These are phyloP conservation scores for Noctuana brunneofusca DNA, from an alignment of 2,888 invertebrate species.

Conservation along the genomic window DNA sequence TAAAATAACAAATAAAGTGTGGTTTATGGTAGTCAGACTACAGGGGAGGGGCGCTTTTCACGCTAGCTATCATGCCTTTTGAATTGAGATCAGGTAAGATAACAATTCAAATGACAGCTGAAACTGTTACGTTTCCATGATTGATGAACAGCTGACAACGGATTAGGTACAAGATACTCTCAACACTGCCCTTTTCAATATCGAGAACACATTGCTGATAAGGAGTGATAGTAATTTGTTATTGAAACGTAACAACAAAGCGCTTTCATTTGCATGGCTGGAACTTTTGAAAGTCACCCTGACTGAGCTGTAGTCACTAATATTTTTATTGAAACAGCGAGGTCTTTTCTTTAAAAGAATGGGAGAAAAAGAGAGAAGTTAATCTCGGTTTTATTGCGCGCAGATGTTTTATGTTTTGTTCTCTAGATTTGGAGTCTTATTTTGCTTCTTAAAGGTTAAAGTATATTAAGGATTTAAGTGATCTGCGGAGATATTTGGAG, in stretches of 20 bases:
- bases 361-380: constrained; percentile 11
- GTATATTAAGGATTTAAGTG: neutral
- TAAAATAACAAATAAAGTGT: constrained; percentile 43
- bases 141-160: neutral
- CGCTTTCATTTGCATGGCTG: constrained; percentile 13
- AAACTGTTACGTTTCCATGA: constrained; percentile 2
- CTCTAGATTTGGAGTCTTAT: constrained; percentile 13
- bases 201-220: constrained; percentile 7
- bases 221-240: constrained; percentile 7
- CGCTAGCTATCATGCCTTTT: constrained; percentile 75
- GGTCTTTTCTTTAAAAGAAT: constrained; percentile 7
- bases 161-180: neutral
- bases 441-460: neutral
- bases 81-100: constrained; percentile 77
- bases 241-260: constrained; percentile 11
- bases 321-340: constrained; percentile 9
- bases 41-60: constrained; percentile 69
- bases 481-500: neutral
- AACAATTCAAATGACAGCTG: constrained; percentile 19
- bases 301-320: neutral
- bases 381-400: constrained; percentile 8
- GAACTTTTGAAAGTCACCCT: constrained; percentile 29
- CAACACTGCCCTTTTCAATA: neutral
- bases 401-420: constrained; percentile 15
- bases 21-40: constrained; percentile 46